phyloP scores from a whole-genome alignment of 2,888 invertebrate genomes.

The Celastrina argiolus region DNA sequence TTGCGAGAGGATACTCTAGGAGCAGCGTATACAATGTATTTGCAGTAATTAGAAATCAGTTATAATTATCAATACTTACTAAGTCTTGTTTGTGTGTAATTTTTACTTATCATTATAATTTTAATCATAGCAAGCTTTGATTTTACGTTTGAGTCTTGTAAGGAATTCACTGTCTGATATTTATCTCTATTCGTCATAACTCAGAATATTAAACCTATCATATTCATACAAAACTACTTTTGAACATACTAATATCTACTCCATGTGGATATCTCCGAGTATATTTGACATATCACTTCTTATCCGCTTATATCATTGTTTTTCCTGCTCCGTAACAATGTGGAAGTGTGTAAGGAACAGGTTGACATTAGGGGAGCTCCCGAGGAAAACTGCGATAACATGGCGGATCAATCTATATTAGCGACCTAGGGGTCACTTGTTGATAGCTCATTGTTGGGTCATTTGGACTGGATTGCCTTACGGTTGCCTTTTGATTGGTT shows the following conservation, averaged over 20 bases:
- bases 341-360: neutral
- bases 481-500: neutral
- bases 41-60: no score
- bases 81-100: no score
- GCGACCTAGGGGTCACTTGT: conserved; percentile 35
- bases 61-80: no score
- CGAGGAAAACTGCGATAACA: neutral
- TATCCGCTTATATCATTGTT: conserved; percentile 6
- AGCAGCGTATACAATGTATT: no score
- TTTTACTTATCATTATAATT: no score
- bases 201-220: no score
- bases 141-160: no score
- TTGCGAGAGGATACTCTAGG: no score
- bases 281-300: neutral
- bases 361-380: neutral
- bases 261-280: neutral
- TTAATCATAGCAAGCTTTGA: no score
- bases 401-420: conserved; percentile 48
- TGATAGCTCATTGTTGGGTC: conserved; percentile 24
- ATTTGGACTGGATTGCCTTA: neutral
- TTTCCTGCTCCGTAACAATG: neutral
- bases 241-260: neutral
- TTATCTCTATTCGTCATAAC: no score
- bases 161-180: no score
- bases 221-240: no score